These are phyloP conservation scores for Colius striatus DNA, from an alignment of 2,113 vertebrate species.

Conservation along the genomic window DNA sequence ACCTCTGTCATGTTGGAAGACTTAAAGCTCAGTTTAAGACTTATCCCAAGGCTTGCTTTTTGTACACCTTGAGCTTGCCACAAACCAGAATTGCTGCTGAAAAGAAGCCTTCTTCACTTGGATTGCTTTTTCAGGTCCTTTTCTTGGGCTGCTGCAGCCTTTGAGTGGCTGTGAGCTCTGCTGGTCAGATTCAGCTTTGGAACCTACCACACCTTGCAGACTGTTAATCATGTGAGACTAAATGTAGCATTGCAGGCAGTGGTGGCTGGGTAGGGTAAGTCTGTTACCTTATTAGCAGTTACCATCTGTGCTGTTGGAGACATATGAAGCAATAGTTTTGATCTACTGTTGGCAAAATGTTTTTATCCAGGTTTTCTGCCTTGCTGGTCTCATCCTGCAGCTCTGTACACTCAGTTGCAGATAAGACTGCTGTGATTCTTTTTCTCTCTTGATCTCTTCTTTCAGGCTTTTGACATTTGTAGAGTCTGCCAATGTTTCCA, in stretches of 20 bases:
- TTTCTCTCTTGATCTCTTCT: not conserved
- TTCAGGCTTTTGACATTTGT: not conserved
- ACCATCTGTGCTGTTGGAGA: conserved; percentile 26
- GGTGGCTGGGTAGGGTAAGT: not conserved
- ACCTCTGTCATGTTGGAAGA: not conserved
- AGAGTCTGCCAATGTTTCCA: not conserved
- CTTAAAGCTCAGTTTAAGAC: not conserved
- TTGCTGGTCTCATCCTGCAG: not conserved
- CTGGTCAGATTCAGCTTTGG: not conserved
- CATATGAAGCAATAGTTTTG: not conserved
- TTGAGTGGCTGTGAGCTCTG: not conserved
- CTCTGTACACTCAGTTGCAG: not conserved
- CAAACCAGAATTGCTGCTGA: not conserved
- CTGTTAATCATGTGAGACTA: not conserved
- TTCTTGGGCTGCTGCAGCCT: not conserved
- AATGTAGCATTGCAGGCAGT: not conserved
- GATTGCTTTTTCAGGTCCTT: not conserved
- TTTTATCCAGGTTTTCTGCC: not conserved
- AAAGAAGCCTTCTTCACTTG: not conserved
- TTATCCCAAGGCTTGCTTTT: not conserved
- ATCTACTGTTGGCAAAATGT: not conserved
- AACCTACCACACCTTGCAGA: not conserved
- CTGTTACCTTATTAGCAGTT: not conserved
- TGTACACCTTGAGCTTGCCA: not conserved
- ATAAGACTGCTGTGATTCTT: not conserved